Conservation (phyloP, 2,888 invertebrate genomes). For the Spicauda simplicius region DNA sequence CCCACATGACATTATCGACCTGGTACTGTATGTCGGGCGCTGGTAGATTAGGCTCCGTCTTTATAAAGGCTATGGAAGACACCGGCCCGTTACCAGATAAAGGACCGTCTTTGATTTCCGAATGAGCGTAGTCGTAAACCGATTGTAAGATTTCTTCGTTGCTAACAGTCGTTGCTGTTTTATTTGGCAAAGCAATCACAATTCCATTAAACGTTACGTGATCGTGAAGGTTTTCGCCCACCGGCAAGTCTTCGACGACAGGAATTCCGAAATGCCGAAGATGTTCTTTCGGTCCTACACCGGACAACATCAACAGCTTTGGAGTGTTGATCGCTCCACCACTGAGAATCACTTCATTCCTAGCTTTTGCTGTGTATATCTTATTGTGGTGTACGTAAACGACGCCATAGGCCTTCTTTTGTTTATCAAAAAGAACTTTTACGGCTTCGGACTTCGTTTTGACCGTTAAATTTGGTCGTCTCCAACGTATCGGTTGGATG, state of each 20-base stretch:
- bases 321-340: constrained; percentile 65
- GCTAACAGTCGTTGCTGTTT: constrained; percentile 70
- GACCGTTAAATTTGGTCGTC: constrained; percentile 76
- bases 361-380: constrained; percentile 55
- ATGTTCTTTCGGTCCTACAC: constrained; percentile 65
- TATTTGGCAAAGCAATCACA: constrained; percentile 78
- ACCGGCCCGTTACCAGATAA: constrained; percentile 82
- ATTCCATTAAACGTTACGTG: constrained; percentile 74
- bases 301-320: constrained; percentile 68
- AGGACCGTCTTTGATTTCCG: constrained; percentile 70
- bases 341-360: constrained; percentile 66
- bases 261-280: constrained; percentile 54
- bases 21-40: constrained; percentile 87
- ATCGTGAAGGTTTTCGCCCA: constrained; percentile 71
- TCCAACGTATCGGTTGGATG: constrained; percentile 86
- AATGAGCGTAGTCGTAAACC: constrained; percentile 62
- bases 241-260: constrained; percentile 60
- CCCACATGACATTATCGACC: constrained; percentile 75
- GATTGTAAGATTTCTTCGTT: constrained; percentile 66
- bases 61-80: constrained; percentile 83
- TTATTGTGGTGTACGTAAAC: constrained; percentile 52
- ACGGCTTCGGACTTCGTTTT: constrained; percentile 80
- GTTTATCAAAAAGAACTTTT: constrained; percentile 81
- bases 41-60: constrained; percentile 70
- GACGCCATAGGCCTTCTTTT: constrained; percentile 63